Base-by-base conservation (phyloP, 2,888 invertebrate species). In the Orthonevra nobilis region DNA sequence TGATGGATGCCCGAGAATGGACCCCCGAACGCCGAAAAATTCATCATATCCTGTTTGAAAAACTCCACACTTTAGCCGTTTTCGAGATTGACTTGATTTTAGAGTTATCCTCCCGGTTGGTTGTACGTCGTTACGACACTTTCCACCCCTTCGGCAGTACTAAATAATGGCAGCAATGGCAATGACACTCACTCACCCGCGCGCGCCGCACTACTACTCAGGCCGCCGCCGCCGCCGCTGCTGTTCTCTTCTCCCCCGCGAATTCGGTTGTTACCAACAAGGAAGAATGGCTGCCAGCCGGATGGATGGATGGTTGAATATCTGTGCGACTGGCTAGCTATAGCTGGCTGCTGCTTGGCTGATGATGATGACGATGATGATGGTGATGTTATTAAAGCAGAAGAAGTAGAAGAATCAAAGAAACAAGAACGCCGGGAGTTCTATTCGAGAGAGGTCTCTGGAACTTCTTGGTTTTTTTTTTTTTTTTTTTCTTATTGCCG, bases 1-100 rank as follows among this genome's bases (percentile, higher is more conserved):
- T 89, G 89, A 84, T 89, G 89, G 79, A 89, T 89, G 81, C 89
- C 89, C 81, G 88, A 88, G 83, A 89, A 89, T 44, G 88, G 88
- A 81, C 88, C 89, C 82, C 88, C 89, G 79, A 89, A 89, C 66
- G 89, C 89, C 70, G 89, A 88, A 85, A 89, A 89, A 87, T 89
- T 89, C 89, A 89, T 89, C 87, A 88, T 88, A 83, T 82, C 74
- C 60, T 77, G 56, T 48, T 64, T 54, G 23, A 40, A 56, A 12
- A 34, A 26, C 38, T 38, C 48, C 46, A 28, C 40, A 58, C 40
- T 32, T 20, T 34, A 32, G 1, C 12, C 38, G 20, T 20, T 36
- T n/a, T n/a, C n/a, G n/a, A n/a, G n/a, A n/a, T n/a, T n/a, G n/a
- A n/a, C n/a, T n/a, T n/a, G n/a, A n/a, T n/a, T n/a, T n/a, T n/a